phyloP scores from a whole-genome alignment of 2,888 invertebrate genomes.

The Pherbina coryleti region DNA sequence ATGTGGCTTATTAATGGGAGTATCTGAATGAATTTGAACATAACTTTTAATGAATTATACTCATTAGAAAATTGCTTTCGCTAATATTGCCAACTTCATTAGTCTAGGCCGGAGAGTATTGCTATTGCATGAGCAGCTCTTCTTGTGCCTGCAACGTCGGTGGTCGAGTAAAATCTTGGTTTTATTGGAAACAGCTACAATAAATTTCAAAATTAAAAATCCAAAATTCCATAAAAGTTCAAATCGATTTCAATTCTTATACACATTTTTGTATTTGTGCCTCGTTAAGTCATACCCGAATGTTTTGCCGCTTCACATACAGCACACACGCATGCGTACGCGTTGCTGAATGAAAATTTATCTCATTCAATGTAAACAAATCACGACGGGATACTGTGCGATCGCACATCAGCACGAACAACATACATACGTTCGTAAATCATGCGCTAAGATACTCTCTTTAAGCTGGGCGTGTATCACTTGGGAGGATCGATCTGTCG shows the following conservation, averaged over 20 bases:
- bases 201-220: neutral
- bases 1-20: neutral
- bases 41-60: no score
- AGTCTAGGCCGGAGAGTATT: neutral
- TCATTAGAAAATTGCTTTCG: neutral
- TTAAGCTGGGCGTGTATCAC: neutral
- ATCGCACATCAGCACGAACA: neutral
- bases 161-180: neutral
- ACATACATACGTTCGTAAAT: constrained; percentile 23
- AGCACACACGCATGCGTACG: neutral
- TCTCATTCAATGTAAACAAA: constrained; percentile 31
- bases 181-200: neutral
- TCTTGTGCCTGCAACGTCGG: neutral
- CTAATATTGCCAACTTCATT: neutral
- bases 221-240: neutral
- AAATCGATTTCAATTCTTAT: neutral
- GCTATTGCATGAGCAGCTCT: neutral
- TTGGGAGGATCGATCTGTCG: neutral
- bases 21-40: neutral
- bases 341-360: constrained; percentile 23
- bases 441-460: constrained; percentile 17
- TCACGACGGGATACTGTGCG: constrained; percentile 28
- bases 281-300: neutral
- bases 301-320: neutral
- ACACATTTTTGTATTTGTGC: neutral